phyloP scores from a whole-genome alignment of 2,113 vertebrate species.

The Microcebus griseorufus region DNA sequence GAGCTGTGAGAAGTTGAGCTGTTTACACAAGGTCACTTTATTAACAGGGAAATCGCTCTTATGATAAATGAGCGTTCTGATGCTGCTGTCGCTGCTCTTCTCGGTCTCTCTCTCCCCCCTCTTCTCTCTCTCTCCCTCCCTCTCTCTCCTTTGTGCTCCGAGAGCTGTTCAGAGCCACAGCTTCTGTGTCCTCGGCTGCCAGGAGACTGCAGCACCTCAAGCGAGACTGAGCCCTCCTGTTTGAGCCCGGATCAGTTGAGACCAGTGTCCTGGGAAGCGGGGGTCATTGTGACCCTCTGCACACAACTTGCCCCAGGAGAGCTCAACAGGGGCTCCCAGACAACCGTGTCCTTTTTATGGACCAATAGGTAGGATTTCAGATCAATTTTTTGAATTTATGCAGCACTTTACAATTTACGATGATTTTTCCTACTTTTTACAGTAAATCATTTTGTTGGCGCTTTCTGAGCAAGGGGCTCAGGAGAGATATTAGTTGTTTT shows the following conservation, averaged over 20 bases:
- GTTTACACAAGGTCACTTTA: conserved; percentile 83
- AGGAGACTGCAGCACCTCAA: background rate
- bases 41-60: conserved; percentile 77
- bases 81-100: background rate
- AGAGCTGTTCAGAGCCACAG: background rate
- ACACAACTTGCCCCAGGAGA: background rate
- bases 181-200: background rate
- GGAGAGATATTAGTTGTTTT: background rate
- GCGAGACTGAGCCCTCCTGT: background rate
- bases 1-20: conserved; percentile 76
- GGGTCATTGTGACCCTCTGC: background rate
- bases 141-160: background rate
- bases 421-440: background rate
- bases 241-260: background rate
- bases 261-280: background rate
- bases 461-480: background rate
- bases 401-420: background rate
- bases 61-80: conserved; percentile 60
- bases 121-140: background rate
- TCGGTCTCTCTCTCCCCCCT: background rate
- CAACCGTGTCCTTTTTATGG: background rate
- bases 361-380: background rate
- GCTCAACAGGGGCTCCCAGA: background rate
- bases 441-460: background rate
- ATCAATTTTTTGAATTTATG: background rate